These are phyloP conservation scores for Macrostomum lignano DNA, from an alignment of 1,140 invertebrate genomes.

Conservation along the genomic window DNA sequence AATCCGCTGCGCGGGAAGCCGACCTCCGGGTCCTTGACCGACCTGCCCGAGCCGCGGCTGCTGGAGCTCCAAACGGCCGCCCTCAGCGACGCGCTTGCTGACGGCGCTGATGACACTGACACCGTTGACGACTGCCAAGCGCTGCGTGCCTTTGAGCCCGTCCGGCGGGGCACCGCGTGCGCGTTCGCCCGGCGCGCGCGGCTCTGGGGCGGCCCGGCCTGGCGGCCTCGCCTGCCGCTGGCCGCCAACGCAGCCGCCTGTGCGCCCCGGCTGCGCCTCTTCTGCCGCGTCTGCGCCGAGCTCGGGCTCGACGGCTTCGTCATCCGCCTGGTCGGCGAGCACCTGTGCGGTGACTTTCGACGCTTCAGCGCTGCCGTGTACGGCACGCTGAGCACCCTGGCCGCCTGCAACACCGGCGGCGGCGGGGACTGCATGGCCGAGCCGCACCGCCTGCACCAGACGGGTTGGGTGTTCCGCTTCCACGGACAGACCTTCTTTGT, in stretches of 20 bases:
- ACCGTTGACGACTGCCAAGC: slow-evolving; percentile 9
- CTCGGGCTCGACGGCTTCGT: slow-evolving; percentile 15
- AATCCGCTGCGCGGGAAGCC: no score
- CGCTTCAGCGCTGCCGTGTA: slow-evolving; percentile 12
- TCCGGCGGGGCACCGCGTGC: slow-evolving; percentile 15
- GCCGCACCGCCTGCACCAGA: slow-evolving; percentile 10
- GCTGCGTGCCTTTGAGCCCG: slow-evolving; percentile 11
- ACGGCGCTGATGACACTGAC: no score
- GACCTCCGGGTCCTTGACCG: no score
- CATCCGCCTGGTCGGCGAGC: slow-evolving; percentile 11
- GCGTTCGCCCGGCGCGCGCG: slow-evolving; percentile 16
- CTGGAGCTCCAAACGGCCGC: no score
- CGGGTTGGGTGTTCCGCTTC: slow-evolving; percentile 19
- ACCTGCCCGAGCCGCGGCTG: no score
- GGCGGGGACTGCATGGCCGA: slow-evolving; percentile 13
- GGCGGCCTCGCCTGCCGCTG: no score
- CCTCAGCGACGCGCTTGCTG: no score
- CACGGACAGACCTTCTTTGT: slow-evolving; percentile 19
- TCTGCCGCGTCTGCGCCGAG: slow-evolving; percentile 10
- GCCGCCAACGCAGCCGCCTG: no score
- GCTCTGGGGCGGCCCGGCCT: slow-evolving; percentile 13
- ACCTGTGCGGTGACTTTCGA: slow-evolving; percentile 9
- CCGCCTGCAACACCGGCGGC: slow-evolving; percentile 12
- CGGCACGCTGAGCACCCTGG: slow-evolving; percentile 11
- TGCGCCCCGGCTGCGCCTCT: no score